Evolutionary conservation across 2,113 vertebrate genomes (phyloP).

Genomic region (Alces alces): DNA sequence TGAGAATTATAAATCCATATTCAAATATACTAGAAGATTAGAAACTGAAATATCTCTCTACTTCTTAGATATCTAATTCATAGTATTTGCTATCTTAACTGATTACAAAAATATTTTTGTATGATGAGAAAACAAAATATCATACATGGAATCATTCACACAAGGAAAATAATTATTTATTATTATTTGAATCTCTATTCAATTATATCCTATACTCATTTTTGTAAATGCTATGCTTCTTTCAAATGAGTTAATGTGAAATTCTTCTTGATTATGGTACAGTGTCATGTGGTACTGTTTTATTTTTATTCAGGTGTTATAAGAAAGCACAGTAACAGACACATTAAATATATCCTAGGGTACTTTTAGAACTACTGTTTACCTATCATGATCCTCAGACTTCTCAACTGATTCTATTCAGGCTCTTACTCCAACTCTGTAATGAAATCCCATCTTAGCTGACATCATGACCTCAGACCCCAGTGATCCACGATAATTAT

Average conservation of each 20-base stretch:
- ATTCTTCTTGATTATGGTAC: background rate
- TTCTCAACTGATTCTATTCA: slow-evolving; percentile 2
- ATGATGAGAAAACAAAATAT: background rate
- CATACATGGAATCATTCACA: background rate
- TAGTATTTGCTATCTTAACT: background rate
- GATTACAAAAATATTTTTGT: background rate
- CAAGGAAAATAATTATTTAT: background rate
- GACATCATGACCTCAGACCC: background rate
- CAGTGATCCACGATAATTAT: background rate
- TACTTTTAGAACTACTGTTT: background rate
- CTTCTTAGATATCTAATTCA: background rate
- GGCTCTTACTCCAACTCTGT: background rate
- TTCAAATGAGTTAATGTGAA: background rate
- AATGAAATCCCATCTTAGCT: background rate
- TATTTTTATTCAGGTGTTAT: background rate
- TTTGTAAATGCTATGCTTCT: background rate
- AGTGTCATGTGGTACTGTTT: background rate
- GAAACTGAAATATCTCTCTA: background rate
- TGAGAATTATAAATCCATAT: background rate
- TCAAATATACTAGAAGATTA: background rate
- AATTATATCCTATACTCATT: background rate
- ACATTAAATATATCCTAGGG: background rate
- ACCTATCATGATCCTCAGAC: background rate
- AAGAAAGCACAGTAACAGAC: background rate
- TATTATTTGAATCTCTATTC: background rate